Evolutionary conservation across 2,113 vertebrate genomes (phyloP), one percentile per base, ranked within the genome.

Genomic region (Mystacornis crossleyi): DNA sequence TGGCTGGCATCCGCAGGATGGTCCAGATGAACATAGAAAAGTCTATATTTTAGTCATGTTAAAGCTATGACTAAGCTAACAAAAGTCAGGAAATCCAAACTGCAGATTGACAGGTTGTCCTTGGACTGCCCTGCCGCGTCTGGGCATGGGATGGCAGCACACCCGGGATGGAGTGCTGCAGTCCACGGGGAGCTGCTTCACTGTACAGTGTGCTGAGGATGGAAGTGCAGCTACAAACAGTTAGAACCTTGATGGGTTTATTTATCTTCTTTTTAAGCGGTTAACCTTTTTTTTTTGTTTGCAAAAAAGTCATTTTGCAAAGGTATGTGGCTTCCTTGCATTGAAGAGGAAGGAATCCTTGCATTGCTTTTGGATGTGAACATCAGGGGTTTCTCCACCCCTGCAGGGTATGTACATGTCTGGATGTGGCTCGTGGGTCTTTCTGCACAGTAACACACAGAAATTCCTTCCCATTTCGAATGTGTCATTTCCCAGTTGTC

Each of bases 31-130:
- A 74, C 71, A 31, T 26, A 93, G n/a, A 72, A 50, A 96, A 86
- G 90, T 89, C 94, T 89, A n/a, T 92, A 94, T 91, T 97, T 93
- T 71, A 96, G 84, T 95, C 91, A 93, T 90, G 94, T 83, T 86
- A 90, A 94, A 94, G 95, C 54, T 95, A 96, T 96, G 95, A 81
- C 85, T 80, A 84, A 93, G 69, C 78, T 81, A 96, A 96, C 61
- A 86, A 55, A 40, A 77, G 74, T 53, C 86, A 97, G 94, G 93
- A 97, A 97, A 78, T 86, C 86, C 95, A 97, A 90, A 61, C 17
- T 95, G 71, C 40, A 62, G 87, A 79, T 50, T 84, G 96, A 57
- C 81, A 75, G 45, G 21, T 60, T 94, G 94, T 94, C 90, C 90
- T 95, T 90, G 88, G 81, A 69, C 81, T 89, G 93, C 64, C 48